Evolutionary conservation across 2,113 vertebrate genomes (phyloP).

Genomic region (Anhinga rufa): DNA sequence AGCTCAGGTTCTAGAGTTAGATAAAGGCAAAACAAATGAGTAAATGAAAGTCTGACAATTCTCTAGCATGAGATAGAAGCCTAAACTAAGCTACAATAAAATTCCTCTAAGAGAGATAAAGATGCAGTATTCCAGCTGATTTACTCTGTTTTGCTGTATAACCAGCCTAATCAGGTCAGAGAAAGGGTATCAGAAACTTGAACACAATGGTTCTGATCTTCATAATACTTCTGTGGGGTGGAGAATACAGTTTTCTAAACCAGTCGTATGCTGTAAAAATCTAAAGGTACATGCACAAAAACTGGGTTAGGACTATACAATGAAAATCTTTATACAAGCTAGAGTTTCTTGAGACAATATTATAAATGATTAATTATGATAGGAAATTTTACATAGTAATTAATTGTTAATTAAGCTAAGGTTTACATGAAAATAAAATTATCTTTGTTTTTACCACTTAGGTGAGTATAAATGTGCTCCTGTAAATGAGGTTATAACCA

Average conservation of each 20-base stretch:
- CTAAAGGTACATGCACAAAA: background rate
- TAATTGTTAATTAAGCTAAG: background rate
- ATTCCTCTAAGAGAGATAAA: background rate
- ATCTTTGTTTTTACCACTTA: background rate
- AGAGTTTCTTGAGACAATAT: background rate
- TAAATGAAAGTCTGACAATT: background rate
- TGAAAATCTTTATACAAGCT: background rate
- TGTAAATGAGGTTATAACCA: background rate
- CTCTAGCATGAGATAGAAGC: background rate
- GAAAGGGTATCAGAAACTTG: background rate
- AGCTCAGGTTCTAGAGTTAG: background rate
- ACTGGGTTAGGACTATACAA: background rate
- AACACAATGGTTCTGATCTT: background rate
- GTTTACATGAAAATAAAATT: background rate
- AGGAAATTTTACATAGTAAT: background rate
- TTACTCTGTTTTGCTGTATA: background rate
- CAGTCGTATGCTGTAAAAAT: background rate
- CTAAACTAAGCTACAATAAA: background rate
- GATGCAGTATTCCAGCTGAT: background rate
- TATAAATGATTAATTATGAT: background rate
- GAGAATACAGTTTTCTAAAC: background rate
- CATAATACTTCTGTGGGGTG: background rate
- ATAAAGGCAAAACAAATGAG: background rate
- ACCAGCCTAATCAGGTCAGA: background rate
- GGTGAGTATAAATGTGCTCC: background rate